A percentile compares a stretch with the other conserved stretches of the same genome.
Evolutionary conservation across 2,113 vertebrate species (phyloP).

Genomic region (Osmerus eperlanus): DNA sequence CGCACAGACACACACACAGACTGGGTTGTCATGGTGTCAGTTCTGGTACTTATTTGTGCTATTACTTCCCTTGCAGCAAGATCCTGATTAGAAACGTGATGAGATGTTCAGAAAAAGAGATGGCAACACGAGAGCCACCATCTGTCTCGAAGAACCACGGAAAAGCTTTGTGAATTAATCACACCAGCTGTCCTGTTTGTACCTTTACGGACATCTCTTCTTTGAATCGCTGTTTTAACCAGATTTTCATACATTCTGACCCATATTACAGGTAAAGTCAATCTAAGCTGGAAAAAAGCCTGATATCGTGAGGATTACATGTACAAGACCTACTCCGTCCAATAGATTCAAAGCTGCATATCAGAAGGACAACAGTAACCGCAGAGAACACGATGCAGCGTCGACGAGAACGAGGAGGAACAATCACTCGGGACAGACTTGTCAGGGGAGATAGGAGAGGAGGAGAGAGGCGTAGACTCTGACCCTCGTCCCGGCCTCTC

Average conservation of each 20-base stretch:
- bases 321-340: neutral
- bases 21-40: conserved; percentile 24
- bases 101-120: conserved; percentile 50
- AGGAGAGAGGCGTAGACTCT: conserved; percentile 43
- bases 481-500: conserved; percentile 46
- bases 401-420: neutral
- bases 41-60: conserved; percentile 12
- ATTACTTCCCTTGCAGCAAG: conserved; percentile 46
- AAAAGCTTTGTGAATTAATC: conserved; percentile 56
- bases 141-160: conserved; percentile 50
- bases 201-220: conserved; percentile 32
- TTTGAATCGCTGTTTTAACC: conserved; percentile 17
- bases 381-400: conserved; percentile 10
- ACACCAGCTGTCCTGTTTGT: conserved; percentile 61
- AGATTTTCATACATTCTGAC: too few relatives aligned
- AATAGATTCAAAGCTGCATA: neutral
- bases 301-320: conserved; percentile 1
- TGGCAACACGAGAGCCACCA: conserved; percentile 52
- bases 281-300: neutral
- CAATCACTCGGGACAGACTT: conserved; percentile 14
- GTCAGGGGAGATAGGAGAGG: conserved; percentile 19
- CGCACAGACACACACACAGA: conserved; percentile 4
- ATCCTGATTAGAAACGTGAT: conserved; percentile 50
- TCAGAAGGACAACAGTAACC: neutral
- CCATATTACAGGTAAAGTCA: too few relatives aligned